Conservation (phyloP, 2,113 vertebrate species). For the Onychostoma macrolepis region DNA sequence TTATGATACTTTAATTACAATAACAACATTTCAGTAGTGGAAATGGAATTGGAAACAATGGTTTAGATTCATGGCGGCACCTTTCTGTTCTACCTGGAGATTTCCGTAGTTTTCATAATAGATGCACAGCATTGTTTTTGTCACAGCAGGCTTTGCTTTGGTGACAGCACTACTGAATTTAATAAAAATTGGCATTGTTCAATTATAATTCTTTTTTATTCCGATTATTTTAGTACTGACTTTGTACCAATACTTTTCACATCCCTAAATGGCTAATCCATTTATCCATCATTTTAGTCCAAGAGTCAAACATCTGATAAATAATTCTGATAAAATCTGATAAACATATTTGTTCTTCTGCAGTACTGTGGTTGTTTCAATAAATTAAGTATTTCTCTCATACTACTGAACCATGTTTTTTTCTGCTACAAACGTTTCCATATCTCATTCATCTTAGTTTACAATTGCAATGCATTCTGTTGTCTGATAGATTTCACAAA, state of each 20-base stretch:
- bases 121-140: neutral
- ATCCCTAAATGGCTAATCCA: neutral
- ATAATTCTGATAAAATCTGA: no score
- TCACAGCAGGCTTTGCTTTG: neutral
- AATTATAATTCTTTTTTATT: neutral
- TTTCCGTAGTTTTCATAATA: neutral
- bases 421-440: neutral
- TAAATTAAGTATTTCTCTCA: neutral
- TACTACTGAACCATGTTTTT: neutral
- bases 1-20: neutral
- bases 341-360: neutral
- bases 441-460: neutral
- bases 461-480: neutral
- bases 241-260: neutral
- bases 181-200: neutral
- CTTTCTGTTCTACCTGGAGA: neutral
- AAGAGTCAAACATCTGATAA: neutral
- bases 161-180: neutral
- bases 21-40: neutral
- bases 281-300: neutral
- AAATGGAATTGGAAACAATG: neutral
- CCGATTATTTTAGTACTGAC: neutral
- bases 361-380: neutral
- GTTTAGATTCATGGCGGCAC: neutral
- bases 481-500: neutral